Evolutionary conservation across 1,140 invertebrate genomes (phyloP).

Genomic region (Ectropis grisescens): DNA sequence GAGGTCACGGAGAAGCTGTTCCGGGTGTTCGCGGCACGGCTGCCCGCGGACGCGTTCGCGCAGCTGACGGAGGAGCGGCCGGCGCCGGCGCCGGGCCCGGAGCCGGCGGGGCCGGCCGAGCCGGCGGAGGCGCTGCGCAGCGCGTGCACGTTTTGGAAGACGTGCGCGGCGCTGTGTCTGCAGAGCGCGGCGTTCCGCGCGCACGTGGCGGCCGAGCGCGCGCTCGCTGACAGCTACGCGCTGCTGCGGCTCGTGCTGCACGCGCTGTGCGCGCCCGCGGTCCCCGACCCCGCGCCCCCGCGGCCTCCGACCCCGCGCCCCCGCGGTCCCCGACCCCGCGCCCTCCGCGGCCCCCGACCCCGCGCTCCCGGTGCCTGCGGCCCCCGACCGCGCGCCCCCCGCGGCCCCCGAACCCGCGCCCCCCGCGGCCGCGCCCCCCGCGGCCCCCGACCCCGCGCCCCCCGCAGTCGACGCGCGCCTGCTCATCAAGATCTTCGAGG

Average conservation of each 20-base stretch:
- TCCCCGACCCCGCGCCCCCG: constrained; percentile 71
- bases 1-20: constrained; percentile 59
- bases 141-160: constrained; percentile 68
- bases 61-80: constrained; percentile 44
- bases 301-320: constrained; percentile 70
- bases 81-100: constrained; percentile 13
- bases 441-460: constrained; percentile 26
- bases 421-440: constrained; percentile 48
- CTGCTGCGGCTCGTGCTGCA: constrained; percentile 52
- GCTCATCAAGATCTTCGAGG: constrained; percentile 51
- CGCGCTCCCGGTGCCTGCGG: constrained; percentile 45
- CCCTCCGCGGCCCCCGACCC: constrained; percentile 41
- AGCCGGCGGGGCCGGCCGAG: constrained; percentile 1
- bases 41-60: constrained; percentile 29
- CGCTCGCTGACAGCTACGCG: constrained; percentile 39
- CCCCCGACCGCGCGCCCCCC: constrained; percentile 42
- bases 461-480: constrained; percentile 23
- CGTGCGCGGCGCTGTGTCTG: constrained; percentile 70
- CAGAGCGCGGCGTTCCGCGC: constrained; percentile 71
- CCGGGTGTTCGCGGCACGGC: constrained; percentile 39
- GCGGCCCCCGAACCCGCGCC: constrained; percentile 38
- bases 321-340: constrained; percentile 43
- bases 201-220: constrained; percentile 44
- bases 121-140: constrained; percentile 8
- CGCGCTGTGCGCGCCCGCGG: constrained; percentile 28